Base-by-base conservation (phyloP, 2,797 vertebrate genomes). In the Apogon talboti region DNA sequence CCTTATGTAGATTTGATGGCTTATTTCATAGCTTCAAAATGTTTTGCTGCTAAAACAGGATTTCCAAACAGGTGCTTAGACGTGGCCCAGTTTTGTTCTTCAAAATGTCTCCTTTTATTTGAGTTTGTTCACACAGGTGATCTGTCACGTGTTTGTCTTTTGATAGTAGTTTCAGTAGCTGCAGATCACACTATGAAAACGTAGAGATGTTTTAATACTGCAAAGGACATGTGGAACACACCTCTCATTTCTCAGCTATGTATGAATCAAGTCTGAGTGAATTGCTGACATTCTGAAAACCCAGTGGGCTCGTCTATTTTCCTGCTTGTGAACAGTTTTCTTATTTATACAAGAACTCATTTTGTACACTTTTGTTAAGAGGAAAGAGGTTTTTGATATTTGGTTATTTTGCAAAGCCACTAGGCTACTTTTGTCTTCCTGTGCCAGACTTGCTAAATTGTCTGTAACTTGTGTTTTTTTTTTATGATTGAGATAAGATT, bases 311-410 rank as follows among this genome's bases (percentile, higher is more conserved):
- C 67, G 38, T 90, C 84, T 85, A 66, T 63, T 80, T 64, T 52
- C 81, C 87, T 89, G 91, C 87, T 91, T 91, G 89, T 81, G 81
- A 93, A 92, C 79, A 81, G 80, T 87, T 90, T 92, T 84, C 90
- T 95, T 94, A 94, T 95, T 95, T 96, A 95, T 95, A 93, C 91
- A 92, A 92, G 60, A 89, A 93, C 87, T 94, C 91, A 89, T 93
- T 93, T 95, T 95, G 93, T 94, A 95, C 91, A 93, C 92, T 89
- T 91, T 89, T 91, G 85, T 87, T 90, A 79, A 43, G 82, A 86
- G 82, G 75, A 86, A 86, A 91, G 76, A 87, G 84, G 84, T n/a
- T 92, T 91, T 92, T 93, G 83, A 91, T 92, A 91, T 91, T 91
- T 91, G 85, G 73, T 92, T 87, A 74, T 88, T 90, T 88, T 90